Conservation (phyloP, 35 echinoderm and acorn worm genomes). For the Lytechinus pictus region DNA sequence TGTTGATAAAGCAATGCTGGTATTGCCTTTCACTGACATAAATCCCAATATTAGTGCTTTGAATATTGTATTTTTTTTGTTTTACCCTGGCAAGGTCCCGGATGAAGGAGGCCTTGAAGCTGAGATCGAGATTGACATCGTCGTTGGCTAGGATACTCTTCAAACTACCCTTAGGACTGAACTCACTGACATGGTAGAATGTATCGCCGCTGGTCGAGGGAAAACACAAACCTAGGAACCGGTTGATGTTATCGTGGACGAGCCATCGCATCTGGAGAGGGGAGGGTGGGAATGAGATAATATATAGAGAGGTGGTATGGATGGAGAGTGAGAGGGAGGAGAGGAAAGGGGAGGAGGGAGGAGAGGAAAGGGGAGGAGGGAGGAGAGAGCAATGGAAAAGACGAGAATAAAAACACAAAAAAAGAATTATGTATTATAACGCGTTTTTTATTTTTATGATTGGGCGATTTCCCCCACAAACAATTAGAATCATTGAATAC, state of each 20-base stretch:
- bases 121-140: slow-evolving; percentile 89
- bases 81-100: slow-evolving; percentile 87
- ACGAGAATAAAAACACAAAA: background rate
- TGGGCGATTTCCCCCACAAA: too few relatives aligned
- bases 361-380: background rate
- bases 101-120: slow-evolving; percentile 93
- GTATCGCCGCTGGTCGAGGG: slow-evolving; percentile 68
- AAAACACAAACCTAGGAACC: slow-evolving; percentile 88
- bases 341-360: background rate
- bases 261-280: slow-evolving; percentile 84
- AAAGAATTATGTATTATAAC: too few relatives aligned
- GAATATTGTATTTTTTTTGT: too few relatives aligned
- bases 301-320: too few relatives aligned
- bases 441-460: too few relatives aligned
- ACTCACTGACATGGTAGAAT: slow-evolving; percentile 89
- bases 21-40: too few relatives aligned
- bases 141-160: slow-evolving; percentile 75
- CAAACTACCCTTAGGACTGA: slow-evolving; percentile 85
- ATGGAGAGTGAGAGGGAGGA: background rate
- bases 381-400: background rate
- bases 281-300: background rate
- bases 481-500: too few relatives aligned
- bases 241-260: slow-evolving; percentile 89
- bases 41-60: too few relatives aligned
- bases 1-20: too few relatives aligned